A percentile compares a stretch with the other conserved stretches of the same genome.
Conservation (phyloP, 2,888 invertebrate genomes). For the Podabrus alpinus region DNA sequence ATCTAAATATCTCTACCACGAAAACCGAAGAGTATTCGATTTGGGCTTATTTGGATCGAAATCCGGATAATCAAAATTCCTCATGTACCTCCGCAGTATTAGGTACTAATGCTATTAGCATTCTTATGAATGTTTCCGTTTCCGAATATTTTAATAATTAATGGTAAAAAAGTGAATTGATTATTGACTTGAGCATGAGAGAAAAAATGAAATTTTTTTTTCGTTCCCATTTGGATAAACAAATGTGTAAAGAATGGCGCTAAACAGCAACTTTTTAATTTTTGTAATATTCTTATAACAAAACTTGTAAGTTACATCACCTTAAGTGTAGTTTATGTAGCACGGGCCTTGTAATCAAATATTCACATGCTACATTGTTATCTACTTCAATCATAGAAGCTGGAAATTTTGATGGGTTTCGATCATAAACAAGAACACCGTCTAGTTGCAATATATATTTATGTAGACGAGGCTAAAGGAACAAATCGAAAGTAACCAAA, state of each 20-base stretch:
- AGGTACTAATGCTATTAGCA: neutral
- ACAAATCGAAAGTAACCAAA: neutral
- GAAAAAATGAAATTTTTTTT: too few relatives aligned
- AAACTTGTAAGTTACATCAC: neutral
- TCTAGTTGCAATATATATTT: neutral
- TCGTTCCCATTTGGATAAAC: too few relatives aligned
- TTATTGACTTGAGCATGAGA: too few relatives aligned
- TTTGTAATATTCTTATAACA: too few relatives aligned
- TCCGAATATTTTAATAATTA: too few relatives aligned
- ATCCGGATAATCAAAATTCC: neutral
- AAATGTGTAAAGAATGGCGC: too few relatives aligned
- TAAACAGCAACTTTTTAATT: too few relatives aligned
- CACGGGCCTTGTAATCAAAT: neutral
- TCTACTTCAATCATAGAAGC: too few relatives aligned
- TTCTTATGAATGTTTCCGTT: neutral
- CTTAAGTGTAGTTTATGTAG: neutral
- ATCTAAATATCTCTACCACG: neutral
- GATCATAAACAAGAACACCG: neutral
- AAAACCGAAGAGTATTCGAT: neutral
- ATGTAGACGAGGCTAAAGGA: neutral
- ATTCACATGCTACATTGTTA: neutral
- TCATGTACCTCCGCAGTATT: neutral
- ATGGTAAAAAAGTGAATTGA: too few relatives aligned
- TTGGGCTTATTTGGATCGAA: neutral
- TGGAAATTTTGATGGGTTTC: neutral